phyloP scores from a whole-genome alignment of 2,888 invertebrate species.

The Apodemia mormo region DNA sequence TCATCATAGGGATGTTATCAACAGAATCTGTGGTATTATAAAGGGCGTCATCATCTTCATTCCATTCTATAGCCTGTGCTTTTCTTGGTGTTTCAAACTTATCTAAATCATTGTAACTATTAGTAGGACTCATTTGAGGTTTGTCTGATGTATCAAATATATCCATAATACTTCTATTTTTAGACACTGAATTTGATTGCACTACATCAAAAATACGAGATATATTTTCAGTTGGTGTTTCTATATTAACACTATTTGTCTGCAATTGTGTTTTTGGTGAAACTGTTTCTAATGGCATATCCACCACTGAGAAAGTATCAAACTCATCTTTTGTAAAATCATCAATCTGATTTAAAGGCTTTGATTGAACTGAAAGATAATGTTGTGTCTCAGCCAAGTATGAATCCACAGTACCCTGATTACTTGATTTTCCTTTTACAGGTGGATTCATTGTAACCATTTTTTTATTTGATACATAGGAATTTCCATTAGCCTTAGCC shows the following conservation, averaged over 20 bases:
- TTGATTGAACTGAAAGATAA: constrained; percentile 32
- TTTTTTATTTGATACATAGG: constrained; percentile 46
- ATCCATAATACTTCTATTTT: constrained; percentile 71
- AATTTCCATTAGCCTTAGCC: constrained; percentile 69
- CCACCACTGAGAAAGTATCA: constrained; percentile 40
- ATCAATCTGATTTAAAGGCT: constrained; percentile 30
- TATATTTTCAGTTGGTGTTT: constrained; percentile 37
- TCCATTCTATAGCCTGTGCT: constrained; percentile 64
- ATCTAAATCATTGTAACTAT: constrained; percentile 45
- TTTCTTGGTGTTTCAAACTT: constrained; percentile 52
- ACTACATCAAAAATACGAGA: constrained; percentile 61
- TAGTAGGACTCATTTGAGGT: constrained; percentile 47
- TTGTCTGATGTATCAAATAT: constrained; percentile 57
- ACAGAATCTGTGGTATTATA: constrained; percentile 57
- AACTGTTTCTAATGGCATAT: constrained; percentile 39
- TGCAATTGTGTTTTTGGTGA: neutral
- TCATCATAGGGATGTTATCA: constrained; percentile 34
- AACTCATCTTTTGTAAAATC: constrained; percentile 55
- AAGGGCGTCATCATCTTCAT: constrained; percentile 75
- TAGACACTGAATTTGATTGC: constrained; percentile 54
- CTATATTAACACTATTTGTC: constrained; percentile 16
- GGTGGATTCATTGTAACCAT: constrained; percentile 36
- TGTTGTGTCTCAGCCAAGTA: constrained; percentile 30
- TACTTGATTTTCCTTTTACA: constrained; percentile 23
- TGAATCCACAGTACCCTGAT: constrained; percentile 17